These are phyloP conservation scores for Romanogobio albipinnatus DNA, from an alignment of 2,113 vertebrate species.

Conservation along the genomic window DNA sequence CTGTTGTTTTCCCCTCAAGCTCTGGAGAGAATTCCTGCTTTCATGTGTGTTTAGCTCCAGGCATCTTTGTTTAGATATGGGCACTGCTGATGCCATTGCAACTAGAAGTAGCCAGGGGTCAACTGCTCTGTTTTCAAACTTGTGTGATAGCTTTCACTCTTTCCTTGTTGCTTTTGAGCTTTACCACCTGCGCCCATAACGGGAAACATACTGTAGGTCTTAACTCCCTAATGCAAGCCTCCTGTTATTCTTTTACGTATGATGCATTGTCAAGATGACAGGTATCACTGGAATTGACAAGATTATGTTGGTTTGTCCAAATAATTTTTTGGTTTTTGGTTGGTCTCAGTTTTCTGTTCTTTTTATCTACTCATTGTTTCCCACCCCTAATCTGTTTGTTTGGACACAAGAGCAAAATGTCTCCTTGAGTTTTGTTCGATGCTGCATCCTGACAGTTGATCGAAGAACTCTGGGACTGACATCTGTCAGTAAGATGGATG, in stretches of 20 bases:
- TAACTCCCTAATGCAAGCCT: neutral
- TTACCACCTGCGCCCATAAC: conserved; percentile 18
- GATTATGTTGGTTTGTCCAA: neutral
- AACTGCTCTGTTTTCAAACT: conserved; percentile 84
- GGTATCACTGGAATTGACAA: neutral
- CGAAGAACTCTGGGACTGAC: conserved; percentile 86
- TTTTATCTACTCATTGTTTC: neutral
- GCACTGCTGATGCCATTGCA: conserved; percentile 94
- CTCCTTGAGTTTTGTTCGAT: conserved; percentile 27
- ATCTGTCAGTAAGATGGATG: conserved; percentile 87
- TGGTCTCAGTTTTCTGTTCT: neutral
- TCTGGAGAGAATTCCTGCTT: conserved; percentile 82
- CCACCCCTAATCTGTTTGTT: conserved; percentile 7
- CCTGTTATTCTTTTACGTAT: neutral
- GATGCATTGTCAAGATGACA: neutral
- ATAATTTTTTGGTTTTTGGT: neutral
- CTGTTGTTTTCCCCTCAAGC: conserved; percentile 74
- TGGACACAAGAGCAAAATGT: conserved; percentile 26
- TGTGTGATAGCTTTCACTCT: conserved; percentile 74
- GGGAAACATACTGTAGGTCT: neutral
- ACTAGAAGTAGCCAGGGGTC: conserved; percentile 91
- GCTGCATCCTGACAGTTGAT: conserved; percentile 84
- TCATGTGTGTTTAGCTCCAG: conserved; percentile 88
- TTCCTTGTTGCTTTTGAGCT: conserved; percentile 53
- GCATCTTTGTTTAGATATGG: conserved; percentile 96